Base-by-base conservation (phyloP, 2,888 invertebrate genomes). In the Cylloceria caligata region DNA sequence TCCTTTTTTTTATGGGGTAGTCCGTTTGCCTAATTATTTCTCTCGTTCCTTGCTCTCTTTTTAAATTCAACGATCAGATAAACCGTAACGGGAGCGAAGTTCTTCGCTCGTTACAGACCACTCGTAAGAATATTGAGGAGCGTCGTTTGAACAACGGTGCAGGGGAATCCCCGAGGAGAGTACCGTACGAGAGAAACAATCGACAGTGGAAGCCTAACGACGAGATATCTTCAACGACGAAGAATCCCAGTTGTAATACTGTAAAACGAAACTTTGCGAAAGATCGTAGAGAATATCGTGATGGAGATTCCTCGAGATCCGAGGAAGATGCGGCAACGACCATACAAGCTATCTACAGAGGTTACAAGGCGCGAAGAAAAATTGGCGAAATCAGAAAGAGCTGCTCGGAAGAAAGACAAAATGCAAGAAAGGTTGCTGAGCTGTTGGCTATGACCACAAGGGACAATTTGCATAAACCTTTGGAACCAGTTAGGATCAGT, bases 281-380 rank as follows among this genome's bases (percentile, higher is more conserved):
- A 19, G 64, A 47, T 49, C 64, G 39, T 47, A 34, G n/a, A 3
- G 34, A 55, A 19, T 55, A 45, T 55, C 55, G 69, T 3, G 65
- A 49, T 13, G 65, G 76, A 0, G 88, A 88, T 73, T 89, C 89
- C 5, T 84, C 87, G 16, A 91, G 87, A 84, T 89, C 88, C 67
- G 88, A 90, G 77, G 88, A 90, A 60, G 88, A 91, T 21, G 92
- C 93, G 11, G 93, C 93, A 1, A 91, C 90, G 11, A 89, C 88
- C 16, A 93, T 93, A 85, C 93, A 93, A 85, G 89, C 92, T 19
- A 87, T 91, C 13, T 93, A 90, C 76, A 87, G 89, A 74, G 93
- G 86, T 88, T 93, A 86, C 90, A 91, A 89, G 83, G 87, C 87
- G 5, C 85, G 90, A 30, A 87, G 87, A 69, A 88, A 85, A 77